These are phyloP conservation scores for Acanthaster planci DNA, from an alignment of 35 echinoderm and acorn worm genomes.

Conservation along the genomic window DNA sequence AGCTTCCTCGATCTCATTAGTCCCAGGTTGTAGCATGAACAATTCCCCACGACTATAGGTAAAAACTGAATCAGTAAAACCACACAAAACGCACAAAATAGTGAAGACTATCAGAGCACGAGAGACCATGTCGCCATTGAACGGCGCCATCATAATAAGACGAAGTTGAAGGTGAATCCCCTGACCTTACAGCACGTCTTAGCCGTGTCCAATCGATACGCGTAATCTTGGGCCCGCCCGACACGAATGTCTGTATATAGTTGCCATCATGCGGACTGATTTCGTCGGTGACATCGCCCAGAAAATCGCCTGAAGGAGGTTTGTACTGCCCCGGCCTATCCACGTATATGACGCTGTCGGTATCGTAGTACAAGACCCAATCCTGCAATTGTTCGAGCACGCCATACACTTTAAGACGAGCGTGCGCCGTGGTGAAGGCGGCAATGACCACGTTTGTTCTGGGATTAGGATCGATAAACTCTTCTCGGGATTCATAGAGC, in stretches of 20 bases:
- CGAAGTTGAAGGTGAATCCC: constrained; percentile 76
- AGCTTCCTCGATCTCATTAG: too few relatives aligned
- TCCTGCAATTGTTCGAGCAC: constrained; percentile 36
- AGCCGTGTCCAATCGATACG: constrained; percentile 53
- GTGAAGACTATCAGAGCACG: too few relatives aligned
- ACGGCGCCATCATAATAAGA: too few relatives aligned
- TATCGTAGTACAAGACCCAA: constrained; percentile 49
- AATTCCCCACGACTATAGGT: too few relatives aligned
- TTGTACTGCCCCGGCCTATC: constrained; percentile 28
- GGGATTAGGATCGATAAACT: constrained; percentile 46
- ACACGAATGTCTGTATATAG: constrained; percentile 44
- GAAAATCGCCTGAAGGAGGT: constrained; percentile 31
- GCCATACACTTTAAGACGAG: constrained; percentile 63
- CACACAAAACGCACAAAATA: too few relatives aligned
- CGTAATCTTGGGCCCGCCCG: constrained; percentile 63
- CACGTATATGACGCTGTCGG: constrained; percentile 44
- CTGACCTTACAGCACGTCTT: constrained; percentile 59
- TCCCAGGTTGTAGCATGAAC: too few relatives aligned
- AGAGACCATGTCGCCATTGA: too few relatives aligned
- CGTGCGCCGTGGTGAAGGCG: constrained; percentile 65
- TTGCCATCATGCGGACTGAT: constrained; percentile 43
- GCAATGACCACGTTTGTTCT: constrained; percentile 80
- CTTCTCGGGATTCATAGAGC: constrained; percentile 36
- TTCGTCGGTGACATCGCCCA: constrained; percentile 52
- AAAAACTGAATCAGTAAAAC: too few relatives aligned